Base-by-base conservation (phyloP, 2,888 invertebrate genomes). In the Laspeyria flexula region DNA sequence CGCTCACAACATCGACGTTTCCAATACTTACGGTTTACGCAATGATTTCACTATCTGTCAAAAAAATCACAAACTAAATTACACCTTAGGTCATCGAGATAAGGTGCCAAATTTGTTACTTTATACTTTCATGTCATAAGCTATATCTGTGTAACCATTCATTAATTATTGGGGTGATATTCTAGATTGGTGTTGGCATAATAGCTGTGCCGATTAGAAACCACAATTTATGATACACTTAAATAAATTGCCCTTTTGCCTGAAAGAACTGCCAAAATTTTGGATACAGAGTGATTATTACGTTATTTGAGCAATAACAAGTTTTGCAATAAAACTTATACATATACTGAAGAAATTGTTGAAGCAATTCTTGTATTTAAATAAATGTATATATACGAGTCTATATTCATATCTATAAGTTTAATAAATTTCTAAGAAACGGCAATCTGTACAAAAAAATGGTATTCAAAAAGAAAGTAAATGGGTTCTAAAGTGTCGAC, bases 1-100 rank as follows among this genome's bases (percentile, higher is more conserved):
- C 63, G 62, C 65, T 73, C 73, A 81, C 81, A 81, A 80, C 76
- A 76, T 71, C 71, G 67, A 77, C 78, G 75, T 77, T 81, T 75
- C 69, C 71, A 74, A 75, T 78, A 75, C 68, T 75, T 65, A 74
- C 66, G 66, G 70, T 71, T 77, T 71, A 67, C 65, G 68, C 62
- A 70, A 63, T 62, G 65, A 71, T 76, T 71, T 72, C 48, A 56
- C 51, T 63, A 63, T 58, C 62, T 63, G 67, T 62, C 66, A 71
- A 40, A 40, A 37, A 40, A 30, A 12, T 15, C n/a, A n/a, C 65
- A 65, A 44, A 39, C 31, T 2, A 68, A 63, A 54, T 33, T 65
- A 27, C 44, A 35, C 60, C 57, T 56, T 72, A 61, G 31, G 27
- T 3, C 12, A 11, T 35, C 11, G 10, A 7, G 3, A 45, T 61